These are phyloP conservation scores for Drosophila nigrodunni DNA, from an alignment of 1,140 invertebrate genomes.

Conservation along the genomic window DNA sequence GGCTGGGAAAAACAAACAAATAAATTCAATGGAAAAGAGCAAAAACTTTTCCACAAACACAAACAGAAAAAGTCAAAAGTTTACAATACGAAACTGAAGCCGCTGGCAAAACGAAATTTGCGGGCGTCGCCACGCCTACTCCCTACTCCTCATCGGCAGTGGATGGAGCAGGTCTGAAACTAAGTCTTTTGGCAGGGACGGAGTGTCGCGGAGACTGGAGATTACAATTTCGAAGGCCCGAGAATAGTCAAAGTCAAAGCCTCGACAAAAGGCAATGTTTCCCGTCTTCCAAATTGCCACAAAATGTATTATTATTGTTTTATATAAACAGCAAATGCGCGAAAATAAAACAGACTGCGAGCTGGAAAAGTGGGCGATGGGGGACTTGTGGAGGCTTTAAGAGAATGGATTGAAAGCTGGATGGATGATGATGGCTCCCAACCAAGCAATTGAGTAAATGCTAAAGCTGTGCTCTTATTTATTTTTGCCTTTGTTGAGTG, in stretches of 20 bases:
- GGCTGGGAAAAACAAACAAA: slow-evolving; percentile 71
- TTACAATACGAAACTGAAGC: slow-evolving; percentile 61
- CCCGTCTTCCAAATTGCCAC: slow-evolving; percentile 58
- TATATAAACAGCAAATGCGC: slow-evolving; percentile 70
- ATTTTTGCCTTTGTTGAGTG: slow-evolving; percentile 27
- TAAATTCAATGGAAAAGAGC: slow-evolving; percentile 74
- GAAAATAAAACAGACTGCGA: slow-evolving; percentile 57
- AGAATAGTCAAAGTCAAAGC: slow-evolving; percentile 48
- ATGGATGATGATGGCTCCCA: slow-evolving; percentile 23
- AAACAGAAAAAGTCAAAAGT: slow-evolving; percentile 74
- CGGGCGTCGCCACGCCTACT: slow-evolving; percentile 10
- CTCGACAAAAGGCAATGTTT: slow-evolving; percentile 26
- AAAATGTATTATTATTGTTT: slow-evolving; percentile 81
- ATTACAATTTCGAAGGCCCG: background rate
- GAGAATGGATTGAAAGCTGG: background rate
- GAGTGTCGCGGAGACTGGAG: no score
- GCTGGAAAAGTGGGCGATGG: background rate
- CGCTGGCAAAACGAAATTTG: slow-evolving; percentile 44
- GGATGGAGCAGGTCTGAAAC: background rate
- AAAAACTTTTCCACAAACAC: slow-evolving; percentile 60
- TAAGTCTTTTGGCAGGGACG: slow-evolving; percentile 3
- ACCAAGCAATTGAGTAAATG: slow-evolving; percentile 33
- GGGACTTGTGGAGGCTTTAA: no score
- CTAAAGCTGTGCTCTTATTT: slow-evolving; percentile 28
- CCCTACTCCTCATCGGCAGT: background rate